Evolutionary conservation across 2,888 invertebrate genomes (phyloP).

Genomic region (Muscina levida): DNA sequence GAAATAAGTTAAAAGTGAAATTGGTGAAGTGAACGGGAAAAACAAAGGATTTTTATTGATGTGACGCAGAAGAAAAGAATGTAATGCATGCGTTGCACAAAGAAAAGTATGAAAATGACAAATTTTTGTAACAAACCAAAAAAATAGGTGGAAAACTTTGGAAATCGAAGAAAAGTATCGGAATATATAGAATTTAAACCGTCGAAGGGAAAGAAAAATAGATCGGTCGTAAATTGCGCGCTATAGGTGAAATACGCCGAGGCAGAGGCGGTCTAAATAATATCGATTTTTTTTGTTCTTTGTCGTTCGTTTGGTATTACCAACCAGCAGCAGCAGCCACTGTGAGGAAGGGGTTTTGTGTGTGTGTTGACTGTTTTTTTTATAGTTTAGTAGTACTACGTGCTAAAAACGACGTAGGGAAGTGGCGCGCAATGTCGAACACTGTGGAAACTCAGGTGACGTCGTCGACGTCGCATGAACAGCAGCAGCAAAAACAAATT

Average conservation of each 20-base stretch:
- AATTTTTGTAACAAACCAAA: constrained; percentile 51
- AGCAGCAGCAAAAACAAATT: constrained; percentile 15
- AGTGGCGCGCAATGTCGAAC: constrained; percentile 66
- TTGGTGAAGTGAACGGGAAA: constrained; percentile 29
- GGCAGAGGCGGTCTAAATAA: constrained; percentile 53
- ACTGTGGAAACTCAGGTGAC: constrained; percentile 60
- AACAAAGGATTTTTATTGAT: constrained; percentile 25
- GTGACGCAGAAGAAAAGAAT: constrained; percentile 64
- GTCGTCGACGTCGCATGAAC: constrained; percentile 55
- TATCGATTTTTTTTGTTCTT: constrained; percentile 59
- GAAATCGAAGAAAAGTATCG: neutral
- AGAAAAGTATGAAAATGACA: constrained; percentile 53
- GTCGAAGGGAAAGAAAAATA: constrained; percentile 21
- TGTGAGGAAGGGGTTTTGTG: neutral
- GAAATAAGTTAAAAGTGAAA: neutral
- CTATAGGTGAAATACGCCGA: constrained; percentile 34
- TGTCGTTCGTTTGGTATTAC: constrained; percentile 45
- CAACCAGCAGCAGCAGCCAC: neutral
- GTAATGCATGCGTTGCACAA: constrained; percentile 60
- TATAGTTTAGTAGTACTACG: constrained; percentile 31
- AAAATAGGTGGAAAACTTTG: neutral
- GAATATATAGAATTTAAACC: neutral
- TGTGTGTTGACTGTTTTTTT: constrained; percentile 12
- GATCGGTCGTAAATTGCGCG: constrained; percentile 54
- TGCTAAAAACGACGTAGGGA: constrained; percentile 55